Conservation (phyloP, 2,797 vertebrate genomes). For the Parauchenoglanis ngamensis region DNA sequence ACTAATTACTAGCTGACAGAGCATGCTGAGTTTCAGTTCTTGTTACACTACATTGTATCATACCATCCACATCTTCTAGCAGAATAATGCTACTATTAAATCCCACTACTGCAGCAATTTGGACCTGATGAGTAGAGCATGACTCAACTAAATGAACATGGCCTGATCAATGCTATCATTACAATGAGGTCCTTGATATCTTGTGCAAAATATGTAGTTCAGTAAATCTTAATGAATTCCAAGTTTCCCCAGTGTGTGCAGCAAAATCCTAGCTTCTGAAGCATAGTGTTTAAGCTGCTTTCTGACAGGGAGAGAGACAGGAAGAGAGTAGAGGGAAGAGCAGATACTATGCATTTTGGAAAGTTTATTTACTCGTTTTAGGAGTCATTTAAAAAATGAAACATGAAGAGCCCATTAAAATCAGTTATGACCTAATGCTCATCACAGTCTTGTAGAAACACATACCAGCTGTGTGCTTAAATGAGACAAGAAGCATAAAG, state of each 20-base stretch:
- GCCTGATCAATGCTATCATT: constrained; percentile 25
- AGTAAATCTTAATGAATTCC: not conserved
- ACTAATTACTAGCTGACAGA: constrained; percentile 6
- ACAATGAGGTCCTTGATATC: not conserved
- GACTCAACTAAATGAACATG: constrained; percentile 15
- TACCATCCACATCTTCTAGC: not conserved
- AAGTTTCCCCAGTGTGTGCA: not conserved
- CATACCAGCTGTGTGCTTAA: not conserved
- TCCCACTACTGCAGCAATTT: constrained; percentile 21
- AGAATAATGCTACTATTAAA: constrained; percentile 6
- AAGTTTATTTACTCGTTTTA: not conserved
- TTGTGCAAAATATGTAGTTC: not conserved
- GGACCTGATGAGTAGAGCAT: constrained; percentile 18
- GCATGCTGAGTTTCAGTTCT: not conserved
- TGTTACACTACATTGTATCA: not conserved
- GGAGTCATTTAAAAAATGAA: not conserved
- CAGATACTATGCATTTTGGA: not conserved
- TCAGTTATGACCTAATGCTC: not conserved
- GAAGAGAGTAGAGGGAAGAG: not conserved
- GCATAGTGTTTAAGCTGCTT: not conserved
- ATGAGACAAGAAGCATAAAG: not conserved
- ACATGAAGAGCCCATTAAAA: not conserved
- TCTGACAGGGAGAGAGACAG: not conserved
- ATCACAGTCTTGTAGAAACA: not conserved
- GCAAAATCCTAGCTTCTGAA: not conserved